Conservation (phyloP, 2,888 invertebrate genomes). For the Mantis religiosa region DNA sequence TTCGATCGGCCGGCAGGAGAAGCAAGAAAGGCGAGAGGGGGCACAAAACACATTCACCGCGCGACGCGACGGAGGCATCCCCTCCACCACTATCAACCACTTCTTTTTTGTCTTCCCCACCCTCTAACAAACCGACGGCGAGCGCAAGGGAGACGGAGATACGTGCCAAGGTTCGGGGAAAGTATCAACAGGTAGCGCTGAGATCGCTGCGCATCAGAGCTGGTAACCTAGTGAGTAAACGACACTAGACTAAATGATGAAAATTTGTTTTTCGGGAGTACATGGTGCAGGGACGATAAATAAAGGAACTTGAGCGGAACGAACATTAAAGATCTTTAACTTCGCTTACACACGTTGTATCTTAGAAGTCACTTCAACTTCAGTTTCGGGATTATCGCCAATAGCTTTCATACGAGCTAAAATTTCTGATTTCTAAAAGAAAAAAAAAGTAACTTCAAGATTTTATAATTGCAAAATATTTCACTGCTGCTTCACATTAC, state of each 20-base stretch:
- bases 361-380: no score
- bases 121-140: neutral
- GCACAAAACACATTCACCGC: neutral
- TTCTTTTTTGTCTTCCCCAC: neutral
- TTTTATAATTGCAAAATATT: no score
- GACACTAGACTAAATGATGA: neutral
- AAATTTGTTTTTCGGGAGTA: neutral
- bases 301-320: no score
- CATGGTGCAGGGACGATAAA: neutral
- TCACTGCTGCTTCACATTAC: no score
- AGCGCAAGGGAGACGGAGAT: neutral
- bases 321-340: no score
- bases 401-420: no score
- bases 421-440: no score
- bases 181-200: constrained; percentile 5
- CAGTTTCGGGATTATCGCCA: no score
- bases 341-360: no score
- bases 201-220: neutral
- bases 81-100: neutral
- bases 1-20: neutral
- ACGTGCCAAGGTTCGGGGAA: neutral
- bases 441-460: no score
- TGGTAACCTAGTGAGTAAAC: neutral
- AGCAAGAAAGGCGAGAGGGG: neutral
- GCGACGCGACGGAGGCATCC: neutral